These are phyloP conservation scores for Morpho helenor DNA, from an alignment of 2,888 invertebrate genomes.

Conservation along the genomic window DNA sequence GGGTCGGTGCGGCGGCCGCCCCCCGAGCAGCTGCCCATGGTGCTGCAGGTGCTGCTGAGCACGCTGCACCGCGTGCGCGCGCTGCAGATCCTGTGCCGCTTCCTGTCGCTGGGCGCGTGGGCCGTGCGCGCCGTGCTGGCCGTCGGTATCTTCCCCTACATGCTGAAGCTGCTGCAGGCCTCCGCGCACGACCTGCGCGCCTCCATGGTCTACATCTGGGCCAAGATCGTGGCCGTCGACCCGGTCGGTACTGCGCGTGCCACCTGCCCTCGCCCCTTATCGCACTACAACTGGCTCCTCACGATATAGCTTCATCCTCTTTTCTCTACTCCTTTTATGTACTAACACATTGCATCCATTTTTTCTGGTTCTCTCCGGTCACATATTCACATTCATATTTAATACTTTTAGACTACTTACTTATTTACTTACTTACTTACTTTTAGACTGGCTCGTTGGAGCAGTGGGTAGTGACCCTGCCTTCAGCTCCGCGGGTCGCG, in stretches of 20 bases:
- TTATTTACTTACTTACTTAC: too few species aligned
- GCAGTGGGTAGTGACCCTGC: too few species aligned
- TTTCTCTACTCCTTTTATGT: too few species aligned
- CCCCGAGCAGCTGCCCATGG: slow-evolving; percentile 98
- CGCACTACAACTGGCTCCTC: neutral
- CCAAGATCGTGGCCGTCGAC: slow-evolving; percentile 98
- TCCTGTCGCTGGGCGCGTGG: slow-evolving; percentile 92
- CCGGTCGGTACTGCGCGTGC: slow-evolving; percentile 78
- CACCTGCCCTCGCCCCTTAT: neutral
- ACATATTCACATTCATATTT: too few species aligned
- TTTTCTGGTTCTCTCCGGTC: too few species aligned
- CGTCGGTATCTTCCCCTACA: slow-evolving; percentile 99
- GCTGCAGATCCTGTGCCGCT: slow-evolving; percentile 94
- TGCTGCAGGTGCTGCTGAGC: slow-evolving; percentile 90
- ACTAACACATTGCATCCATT: too few species aligned
- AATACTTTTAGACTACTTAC: too few species aligned
- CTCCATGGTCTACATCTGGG: slow-evolving; percentile 98
- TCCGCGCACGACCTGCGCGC: slow-evolving; percentile 95
- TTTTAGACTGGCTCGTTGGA: too few species aligned
- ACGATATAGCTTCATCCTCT: neutral
- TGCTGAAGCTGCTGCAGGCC: slow-evolving; percentile 96
- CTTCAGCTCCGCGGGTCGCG: too few species aligned
- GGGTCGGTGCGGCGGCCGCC: slow-evolving; percentile 42
- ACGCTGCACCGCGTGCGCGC: slow-evolving; percentile 94
- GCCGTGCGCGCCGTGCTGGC: slow-evolving; percentile 97